Evolutionary conservation across 64 coral and sea anemone genomes (phyloP), one percentile per base, ranked within the genome.

Genomic region (Catalaphyllia jardinei): DNA sequence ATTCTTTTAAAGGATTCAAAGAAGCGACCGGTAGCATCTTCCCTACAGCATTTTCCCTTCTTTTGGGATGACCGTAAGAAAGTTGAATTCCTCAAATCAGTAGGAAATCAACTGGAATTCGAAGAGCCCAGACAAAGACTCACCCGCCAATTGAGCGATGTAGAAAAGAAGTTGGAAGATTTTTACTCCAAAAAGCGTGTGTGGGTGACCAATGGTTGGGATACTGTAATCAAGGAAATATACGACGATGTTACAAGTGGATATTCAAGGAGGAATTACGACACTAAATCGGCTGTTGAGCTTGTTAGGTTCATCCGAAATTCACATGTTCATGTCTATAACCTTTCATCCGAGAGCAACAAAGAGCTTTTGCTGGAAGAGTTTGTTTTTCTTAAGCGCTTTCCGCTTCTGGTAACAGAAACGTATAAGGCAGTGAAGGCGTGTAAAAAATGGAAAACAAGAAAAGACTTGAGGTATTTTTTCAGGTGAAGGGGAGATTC

Each of bases 41-140:
- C 59, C 29, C 12, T 75, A 29, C 54, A 14, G 27, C 38, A 74
- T 12, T 76, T 63, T 88, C 60, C 87, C 16, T 63, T 88, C 1
- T 88, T 88, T 38, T 88, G 87, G 87, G 15, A 57, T 63, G 35
- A 78, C 22, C 55, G 75, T 55, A 88, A 24, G 31, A 88, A 88
- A 14, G 38, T 88, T 4, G 73, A 88, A 17, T 88, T 88, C 60
- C 55, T 88, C 14, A 76, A 16, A 50, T 60, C 16, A 31, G 87
- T 88, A 6, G 87, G 87, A 39, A 77, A 78, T 65, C 87, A 78
- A 12, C 38, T 29, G 31, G 87, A 78, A 74, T 31, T 88, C 24
- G 20, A 88, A 31, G 55, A 76, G 27, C 74, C 74, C 29, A 57
- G 87, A 13, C 12, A 22, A 28, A 4, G 4, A 35, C 28, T 62